Conservation (phyloP, 2,797 vertebrate species). For the Poeciliopsis gracilis region DNA sequence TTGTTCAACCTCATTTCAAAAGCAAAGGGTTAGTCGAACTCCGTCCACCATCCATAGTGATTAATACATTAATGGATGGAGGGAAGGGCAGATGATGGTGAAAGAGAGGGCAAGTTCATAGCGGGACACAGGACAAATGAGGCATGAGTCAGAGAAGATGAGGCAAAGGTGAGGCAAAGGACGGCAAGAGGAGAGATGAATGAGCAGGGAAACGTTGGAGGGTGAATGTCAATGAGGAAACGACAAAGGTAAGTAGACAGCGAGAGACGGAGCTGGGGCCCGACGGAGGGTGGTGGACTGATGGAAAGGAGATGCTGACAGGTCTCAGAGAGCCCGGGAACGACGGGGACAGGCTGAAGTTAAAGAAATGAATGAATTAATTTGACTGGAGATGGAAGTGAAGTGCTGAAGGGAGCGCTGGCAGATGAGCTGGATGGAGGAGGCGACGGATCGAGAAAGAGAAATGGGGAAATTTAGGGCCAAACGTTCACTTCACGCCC, state of each 20-base stretch:
- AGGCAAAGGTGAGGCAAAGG: slow-evolving; percentile 55
- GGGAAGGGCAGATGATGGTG: slow-evolving; percentile 19
- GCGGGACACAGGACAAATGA: slow-evolving; percentile 33
- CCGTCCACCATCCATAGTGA: not conserved
- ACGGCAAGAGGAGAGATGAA: slow-evolving; percentile 32
- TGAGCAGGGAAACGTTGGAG: slow-evolving; percentile 35
- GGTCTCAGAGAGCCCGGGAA: slow-evolving; percentile 36
- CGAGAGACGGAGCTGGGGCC: slow-evolving; percentile 28
- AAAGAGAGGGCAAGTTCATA: slow-evolving; percentile 25
- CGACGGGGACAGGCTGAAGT: slow-evolving; percentile 7
- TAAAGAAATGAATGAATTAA: slow-evolving; percentile 14
- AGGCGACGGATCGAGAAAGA: not conserved
- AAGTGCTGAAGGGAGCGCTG: slow-evolving; percentile 31
- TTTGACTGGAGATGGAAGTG: slow-evolving; percentile 43
- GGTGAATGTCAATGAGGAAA: slow-evolving; percentile 43
- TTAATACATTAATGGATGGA: slow-evolving; percentile 7
- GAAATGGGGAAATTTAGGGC: not conserved
- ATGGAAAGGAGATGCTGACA: slow-evolving; percentile 37
- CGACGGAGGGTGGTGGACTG: slow-evolving; percentile 27
- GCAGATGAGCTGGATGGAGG: slow-evolving; percentile 27
- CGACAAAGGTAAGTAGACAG: slow-evolving; percentile 42
- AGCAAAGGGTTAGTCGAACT: slow-evolving; percentile 6
- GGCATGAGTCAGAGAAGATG: slow-evolving; percentile 9
- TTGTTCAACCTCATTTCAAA: slow-evolving; percentile 1
- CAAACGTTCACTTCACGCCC: not conserved